Evolutionary conservation across 2,113 vertebrate genomes (phyloP).

Genomic region (Pholis gunnellus): DNA sequence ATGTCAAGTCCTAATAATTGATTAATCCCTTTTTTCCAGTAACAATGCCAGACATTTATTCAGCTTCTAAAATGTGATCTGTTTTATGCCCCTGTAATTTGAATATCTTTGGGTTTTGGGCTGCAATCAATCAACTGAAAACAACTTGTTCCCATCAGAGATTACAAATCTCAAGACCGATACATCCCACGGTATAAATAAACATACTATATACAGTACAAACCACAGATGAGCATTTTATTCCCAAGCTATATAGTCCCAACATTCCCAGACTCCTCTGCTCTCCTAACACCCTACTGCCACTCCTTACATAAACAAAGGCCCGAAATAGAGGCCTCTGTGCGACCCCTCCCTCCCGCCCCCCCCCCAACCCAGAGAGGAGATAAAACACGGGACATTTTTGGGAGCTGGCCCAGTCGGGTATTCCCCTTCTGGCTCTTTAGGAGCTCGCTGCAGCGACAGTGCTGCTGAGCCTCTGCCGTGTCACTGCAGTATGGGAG

Average conservation of each 20-base stretch:
- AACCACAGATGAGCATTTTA: slow-evolving; percentile 22
- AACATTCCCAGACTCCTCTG: slow-evolving; percentile 76
- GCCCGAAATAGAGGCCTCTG: slow-evolving; percentile 73
- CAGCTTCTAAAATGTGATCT: background rate
- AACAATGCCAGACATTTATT: background rate
- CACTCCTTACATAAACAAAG: slow-evolving; percentile 77
- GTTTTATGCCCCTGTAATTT: background rate
- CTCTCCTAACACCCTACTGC: slow-evolving; percentile 54
- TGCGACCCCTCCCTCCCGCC: slow-evolving; percentile 20
- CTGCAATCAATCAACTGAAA: background rate
- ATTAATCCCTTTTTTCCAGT: background rate
- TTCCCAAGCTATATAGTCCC: slow-evolving; percentile 37
- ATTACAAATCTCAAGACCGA: background rate
- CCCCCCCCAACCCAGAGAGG: background rate
- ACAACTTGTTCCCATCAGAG: background rate
- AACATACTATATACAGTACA: slow-evolving; percentile 17
- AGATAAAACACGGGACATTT: slow-evolving; percentile 66
- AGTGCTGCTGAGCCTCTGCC: background rate
- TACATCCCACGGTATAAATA: background rate
- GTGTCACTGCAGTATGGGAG: background rate
- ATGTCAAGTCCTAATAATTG: background rate
- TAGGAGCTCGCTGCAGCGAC: slow-evolving; percentile 10
- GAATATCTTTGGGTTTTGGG: background rate
- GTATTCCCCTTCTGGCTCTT: slow-evolving; percentile 61
- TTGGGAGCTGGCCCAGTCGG: slow-evolving; percentile 36